Evolutionary conservation across 2,113 vertebrate species (phyloP).

Genomic region (Percina caprodes): DNA sequence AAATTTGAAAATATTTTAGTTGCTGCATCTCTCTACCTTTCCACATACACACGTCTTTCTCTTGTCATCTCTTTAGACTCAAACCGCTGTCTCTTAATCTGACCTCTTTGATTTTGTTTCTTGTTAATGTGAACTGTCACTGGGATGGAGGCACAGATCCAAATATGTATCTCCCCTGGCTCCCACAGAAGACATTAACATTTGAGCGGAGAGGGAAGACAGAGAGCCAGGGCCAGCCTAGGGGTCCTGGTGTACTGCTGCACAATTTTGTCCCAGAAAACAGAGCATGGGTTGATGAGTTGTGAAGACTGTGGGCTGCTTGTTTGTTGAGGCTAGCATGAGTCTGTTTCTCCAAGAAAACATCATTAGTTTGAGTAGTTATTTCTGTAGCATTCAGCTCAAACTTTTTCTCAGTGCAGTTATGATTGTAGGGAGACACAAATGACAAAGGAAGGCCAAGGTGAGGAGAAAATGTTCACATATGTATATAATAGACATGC

Average conservation of each 20-base stretch:
- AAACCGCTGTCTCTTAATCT: constrained; percentile 28
- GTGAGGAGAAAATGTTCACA: background rate
- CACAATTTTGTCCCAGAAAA: constrained; percentile 67
- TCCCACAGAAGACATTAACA: constrained; percentile 56
- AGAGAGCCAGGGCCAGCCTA: constrained; percentile 34
- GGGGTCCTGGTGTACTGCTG: constrained; percentile 51
- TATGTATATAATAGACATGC: background rate
- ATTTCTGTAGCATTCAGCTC: constrained; percentile 22
- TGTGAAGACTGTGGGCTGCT: constrained; percentile 40
- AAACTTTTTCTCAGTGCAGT: constrained; percentile 13
- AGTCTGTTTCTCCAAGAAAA: constrained; percentile 36
- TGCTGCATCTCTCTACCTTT: background rate
- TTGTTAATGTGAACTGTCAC: constrained; percentile 34
- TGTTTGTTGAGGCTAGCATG: constrained; percentile 45
- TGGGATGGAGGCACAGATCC: constrained; percentile 31
- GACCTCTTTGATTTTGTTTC: constrained; percentile 18
- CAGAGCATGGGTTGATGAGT: constrained; percentile 41
- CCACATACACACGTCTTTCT: background rate
- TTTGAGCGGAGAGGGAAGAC: constrained; percentile 57
- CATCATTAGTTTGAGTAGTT: constrained; percentile 31
- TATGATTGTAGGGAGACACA: background rate
- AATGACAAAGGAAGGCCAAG: background rate
- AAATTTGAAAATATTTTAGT: background rate
- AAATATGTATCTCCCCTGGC: constrained; percentile 49
- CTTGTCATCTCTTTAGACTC: constrained; percentile 14